Percentiles rank a stretch among this genome's conserved stretches.
phyloP scores from a whole-genome alignment of 92 coral and sea anemone species.

The Umimayanthus chanpuru region DNA sequence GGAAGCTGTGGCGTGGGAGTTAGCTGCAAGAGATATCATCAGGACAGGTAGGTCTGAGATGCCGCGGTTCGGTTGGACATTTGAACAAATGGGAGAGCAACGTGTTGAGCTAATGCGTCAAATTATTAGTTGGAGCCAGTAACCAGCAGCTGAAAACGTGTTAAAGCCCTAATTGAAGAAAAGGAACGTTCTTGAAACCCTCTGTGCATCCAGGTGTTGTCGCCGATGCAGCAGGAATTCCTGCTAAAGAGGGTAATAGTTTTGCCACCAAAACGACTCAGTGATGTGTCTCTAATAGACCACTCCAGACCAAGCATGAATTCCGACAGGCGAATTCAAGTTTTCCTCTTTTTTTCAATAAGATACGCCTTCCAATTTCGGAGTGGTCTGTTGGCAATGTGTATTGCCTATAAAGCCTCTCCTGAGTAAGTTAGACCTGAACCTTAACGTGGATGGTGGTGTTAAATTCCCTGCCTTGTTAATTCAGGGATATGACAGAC shows the following conservation, averaged over 20 bases:
- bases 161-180: background rate
- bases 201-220: background rate
- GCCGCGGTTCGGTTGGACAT: constrained; percentile 15
- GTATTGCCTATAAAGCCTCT: constrained; percentile 16
- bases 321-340: background rate
- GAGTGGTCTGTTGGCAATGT: background rate
- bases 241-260: background rate
- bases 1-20: constrained; percentile 40
- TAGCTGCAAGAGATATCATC: constrained; percentile 18
- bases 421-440: constrained; percentile 37
- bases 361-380: background rate
- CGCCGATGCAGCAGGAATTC: background rate
- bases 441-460: constrained; percentile 40
- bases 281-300: constrained; percentile 21
- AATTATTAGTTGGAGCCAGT: constrained; percentile 3
- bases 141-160: background rate
- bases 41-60: background rate
- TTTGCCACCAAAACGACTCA: constrained; percentile 14
- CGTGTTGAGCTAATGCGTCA: too few species aligned
- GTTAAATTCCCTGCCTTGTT: background rate
- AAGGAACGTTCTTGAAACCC: background rate
- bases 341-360: background rate
- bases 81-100: too few species aligned
- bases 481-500: too few species aligned
- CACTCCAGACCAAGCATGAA: background rate